Conservation (phyloP, 2,113 vertebrate species). For the Pelmatolapia mariae region DNA sequence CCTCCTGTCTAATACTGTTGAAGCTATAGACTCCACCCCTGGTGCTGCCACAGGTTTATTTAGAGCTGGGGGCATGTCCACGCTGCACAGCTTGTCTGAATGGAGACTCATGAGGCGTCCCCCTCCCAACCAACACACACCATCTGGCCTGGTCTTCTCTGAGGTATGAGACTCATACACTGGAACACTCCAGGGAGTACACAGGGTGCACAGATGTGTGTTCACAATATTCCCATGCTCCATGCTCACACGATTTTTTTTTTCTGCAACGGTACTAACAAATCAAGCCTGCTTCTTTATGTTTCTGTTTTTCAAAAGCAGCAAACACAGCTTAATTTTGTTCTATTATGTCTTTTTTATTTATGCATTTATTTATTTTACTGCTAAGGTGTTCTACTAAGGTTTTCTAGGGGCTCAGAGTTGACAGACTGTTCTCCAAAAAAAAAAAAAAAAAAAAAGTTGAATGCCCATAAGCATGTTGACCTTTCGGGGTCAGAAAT, state of each 20-base stretch:
- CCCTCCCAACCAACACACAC: slow-evolving; percentile 12
- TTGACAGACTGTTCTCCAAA: slow-evolving; percentile 37
- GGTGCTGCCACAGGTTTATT: slow-evolving; percentile 62
- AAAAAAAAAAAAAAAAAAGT: neutral
- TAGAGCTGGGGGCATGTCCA: slow-evolving; percentile 38
- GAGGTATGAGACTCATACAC: slow-evolving; percentile 25
- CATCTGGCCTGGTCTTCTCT: slow-evolving; percentile 59
- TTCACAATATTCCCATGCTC: slow-evolving; percentile 55
- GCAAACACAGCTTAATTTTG: neutral
- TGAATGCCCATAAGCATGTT: slow-evolving; percentile 63
- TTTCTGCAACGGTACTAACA: neutral
- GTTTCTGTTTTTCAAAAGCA: neutral
- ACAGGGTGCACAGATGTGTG: slow-evolving; percentile 63
- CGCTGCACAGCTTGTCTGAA: slow-evolving; percentile 62
- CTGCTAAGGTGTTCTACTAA: neutral
- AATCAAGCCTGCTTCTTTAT: neutral
- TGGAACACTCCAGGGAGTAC: slow-evolving; percentile 1
- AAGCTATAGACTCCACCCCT: slow-evolving; percentile 21
- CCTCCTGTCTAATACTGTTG: neutral
- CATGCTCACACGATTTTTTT: neutral
- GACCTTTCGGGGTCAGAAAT: slow-evolving; percentile 72
- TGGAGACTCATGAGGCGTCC: slow-evolving; percentile 49
- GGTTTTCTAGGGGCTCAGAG: neutral
- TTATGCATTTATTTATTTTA: neutral
- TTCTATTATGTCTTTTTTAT: neutral